phyloP scores from a whole-genome alignment of 2,113 vertebrate genomes.

The Aplodontia rufa region DNA sequence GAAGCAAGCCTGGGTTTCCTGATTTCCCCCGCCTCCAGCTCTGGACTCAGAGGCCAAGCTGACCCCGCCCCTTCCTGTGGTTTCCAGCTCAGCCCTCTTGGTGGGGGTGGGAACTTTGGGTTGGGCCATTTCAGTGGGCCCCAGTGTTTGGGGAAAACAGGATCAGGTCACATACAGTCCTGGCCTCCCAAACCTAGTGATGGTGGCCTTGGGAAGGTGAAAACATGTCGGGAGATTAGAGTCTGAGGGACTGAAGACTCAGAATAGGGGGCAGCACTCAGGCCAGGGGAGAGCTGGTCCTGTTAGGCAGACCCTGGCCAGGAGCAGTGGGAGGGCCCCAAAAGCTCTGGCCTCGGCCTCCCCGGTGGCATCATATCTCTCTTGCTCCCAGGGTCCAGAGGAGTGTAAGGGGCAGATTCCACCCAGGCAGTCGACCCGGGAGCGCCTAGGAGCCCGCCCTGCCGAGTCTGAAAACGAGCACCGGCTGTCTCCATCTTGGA shows the following conservation, averaged over 20 bases:
- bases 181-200: neutral
- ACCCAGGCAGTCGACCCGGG: neutral
- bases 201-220: neutral
- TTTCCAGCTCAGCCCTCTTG: slow-evolving; percentile 26
- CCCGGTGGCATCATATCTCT: fast-evolving
- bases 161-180: neutral
- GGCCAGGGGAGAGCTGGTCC: neutral
- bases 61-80: slow-evolving; percentile 63
- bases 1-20: slow-evolving; percentile 51
- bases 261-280: neutral
- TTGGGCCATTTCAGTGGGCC: neutral
- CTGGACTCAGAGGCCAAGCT: neutral
- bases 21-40: slow-evolving; percentile 4
- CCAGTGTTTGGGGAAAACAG: neutral
- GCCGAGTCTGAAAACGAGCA: too few relatives aligned
- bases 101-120: neutral
- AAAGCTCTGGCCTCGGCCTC: neutral
- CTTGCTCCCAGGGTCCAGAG: neutral
- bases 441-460: neutral
- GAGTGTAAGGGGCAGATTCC: neutral
- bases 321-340: neutral
- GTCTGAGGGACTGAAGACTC: neutral
- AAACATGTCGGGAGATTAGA: neutral
- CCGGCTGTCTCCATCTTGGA: neutral
- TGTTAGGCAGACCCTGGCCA: neutral